Conservation (phyloP, 92 coral and sea anemone species). For the Montipora capitata region DNA sequence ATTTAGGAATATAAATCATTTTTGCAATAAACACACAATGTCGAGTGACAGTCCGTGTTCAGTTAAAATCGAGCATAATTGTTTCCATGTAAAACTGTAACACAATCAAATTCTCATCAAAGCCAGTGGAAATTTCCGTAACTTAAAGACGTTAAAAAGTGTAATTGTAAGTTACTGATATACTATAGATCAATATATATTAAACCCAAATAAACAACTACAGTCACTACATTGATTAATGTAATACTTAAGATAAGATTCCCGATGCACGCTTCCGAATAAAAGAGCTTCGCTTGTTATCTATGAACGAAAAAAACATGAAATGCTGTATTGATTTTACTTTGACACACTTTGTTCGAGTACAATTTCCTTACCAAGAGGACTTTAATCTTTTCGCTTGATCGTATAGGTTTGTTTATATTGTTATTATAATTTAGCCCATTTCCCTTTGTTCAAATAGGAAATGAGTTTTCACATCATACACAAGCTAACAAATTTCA, state of each 20-base stretch:
- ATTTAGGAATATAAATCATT: neutral
- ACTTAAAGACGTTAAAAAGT: neutral
- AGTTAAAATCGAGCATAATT: too few relatives aligned
- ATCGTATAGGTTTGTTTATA: neutral
- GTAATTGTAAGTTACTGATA: too few relatives aligned
- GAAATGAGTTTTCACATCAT: neutral
- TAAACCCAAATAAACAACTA: neutral
- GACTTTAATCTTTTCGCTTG: neutral
- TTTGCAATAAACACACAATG: neutral
- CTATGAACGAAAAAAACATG: neutral
- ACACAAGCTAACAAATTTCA: neutral
- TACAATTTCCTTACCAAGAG: neutral
- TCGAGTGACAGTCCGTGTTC: neutral
- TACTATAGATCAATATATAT: neutral
- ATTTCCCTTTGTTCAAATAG: neutral
- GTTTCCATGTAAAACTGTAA: too few relatives aligned
- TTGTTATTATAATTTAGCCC: conserved; percentile 33
- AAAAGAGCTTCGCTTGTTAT: neutral
- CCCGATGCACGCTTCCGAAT: neutral
- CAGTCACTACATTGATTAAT: neutral
- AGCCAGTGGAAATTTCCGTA: too few relatives aligned
- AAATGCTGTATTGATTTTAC: neutral
- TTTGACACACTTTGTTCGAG: neutral
- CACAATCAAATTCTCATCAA: too few relatives aligned
- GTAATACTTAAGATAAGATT: neutral